Conservation (phyloP, 2,797 vertebrate species). For the Sternarchorhynchus goeldii region DNA sequence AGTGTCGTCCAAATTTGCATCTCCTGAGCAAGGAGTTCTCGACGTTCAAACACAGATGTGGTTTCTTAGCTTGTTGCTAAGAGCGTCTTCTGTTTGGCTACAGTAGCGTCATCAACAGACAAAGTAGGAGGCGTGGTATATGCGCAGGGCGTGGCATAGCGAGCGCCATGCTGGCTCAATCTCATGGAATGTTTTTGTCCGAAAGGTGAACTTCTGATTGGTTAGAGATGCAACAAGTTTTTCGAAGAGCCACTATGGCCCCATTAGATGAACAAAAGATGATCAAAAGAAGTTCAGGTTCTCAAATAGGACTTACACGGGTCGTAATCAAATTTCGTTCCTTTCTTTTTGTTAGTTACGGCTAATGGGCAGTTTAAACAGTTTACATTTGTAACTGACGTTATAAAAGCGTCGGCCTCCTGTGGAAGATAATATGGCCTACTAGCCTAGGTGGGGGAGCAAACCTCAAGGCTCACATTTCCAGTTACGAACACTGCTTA, state of each 20-base stretch:
- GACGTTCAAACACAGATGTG: constrained; percentile 58
- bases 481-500: no score
- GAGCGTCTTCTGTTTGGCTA: constrained; percentile 71
- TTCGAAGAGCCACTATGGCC: constrained; percentile 21
- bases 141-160: constrained; percentile 50
- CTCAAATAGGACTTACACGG: no score
- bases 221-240: constrained; percentile 17
- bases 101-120: constrained; percentile 58
- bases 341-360: no score
- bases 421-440: no score
- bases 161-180: constrained; percentile 30
- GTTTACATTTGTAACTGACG: no score
- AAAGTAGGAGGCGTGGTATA: constrained; percentile 45
- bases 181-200: not conserved
- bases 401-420: no score
- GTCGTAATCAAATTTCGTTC: no score
- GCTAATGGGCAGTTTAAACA: no score
- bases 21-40: constrained; percentile 36
- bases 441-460: no score
- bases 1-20: constrained; percentile 47
- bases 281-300: not conserved
- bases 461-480: no score
- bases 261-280: not conserved
- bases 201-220: constrained; percentile 38
- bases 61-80: constrained; percentile 75